Evolutionary conservation across 2,113 vertebrate genomes (phyloP).

Genomic region (Lycocorax pyrrhopterus): DNA sequence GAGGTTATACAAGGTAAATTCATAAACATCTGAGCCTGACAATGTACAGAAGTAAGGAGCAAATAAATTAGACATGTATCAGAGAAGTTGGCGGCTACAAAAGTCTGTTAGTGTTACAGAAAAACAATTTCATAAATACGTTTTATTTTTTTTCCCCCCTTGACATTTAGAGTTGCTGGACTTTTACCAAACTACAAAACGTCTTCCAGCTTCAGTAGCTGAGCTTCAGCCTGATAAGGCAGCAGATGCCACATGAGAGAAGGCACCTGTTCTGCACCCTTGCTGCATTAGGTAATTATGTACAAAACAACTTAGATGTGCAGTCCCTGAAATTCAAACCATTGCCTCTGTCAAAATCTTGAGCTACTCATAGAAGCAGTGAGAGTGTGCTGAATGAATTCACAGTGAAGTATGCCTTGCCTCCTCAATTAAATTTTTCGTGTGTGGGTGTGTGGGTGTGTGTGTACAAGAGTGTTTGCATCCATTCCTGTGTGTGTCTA

Average conservation of each 20-base stretch:
- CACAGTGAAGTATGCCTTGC: neutral
- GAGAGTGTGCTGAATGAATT: neutral
- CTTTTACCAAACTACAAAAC: conserved; percentile 20
- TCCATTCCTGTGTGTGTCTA: neutral
- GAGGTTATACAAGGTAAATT: neutral
- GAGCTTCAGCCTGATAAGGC: neutral
- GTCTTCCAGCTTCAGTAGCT: neutral
- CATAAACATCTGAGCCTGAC: neutral
- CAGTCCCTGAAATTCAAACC: neutral
- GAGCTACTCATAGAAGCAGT: neutral
- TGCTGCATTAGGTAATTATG: neutral
- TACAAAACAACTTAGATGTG: neutral
- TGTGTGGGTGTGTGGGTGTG: no score
- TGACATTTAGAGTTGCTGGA: neutral
- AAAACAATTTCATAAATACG: neutral
- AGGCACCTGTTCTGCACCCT: neutral
- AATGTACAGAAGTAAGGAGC: neutral
- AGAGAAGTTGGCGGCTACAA: neutral
- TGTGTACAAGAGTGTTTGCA: neutral
- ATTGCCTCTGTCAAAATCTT: neutral
- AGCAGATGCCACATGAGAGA: neutral
- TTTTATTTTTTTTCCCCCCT: neutral
- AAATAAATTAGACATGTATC: neutral
- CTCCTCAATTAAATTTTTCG: neutral
- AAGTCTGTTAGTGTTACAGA: neutral